Base-by-base conservation (phyloP, 2,888 invertebrate genomes). In the Abscondita cerata region DNA sequence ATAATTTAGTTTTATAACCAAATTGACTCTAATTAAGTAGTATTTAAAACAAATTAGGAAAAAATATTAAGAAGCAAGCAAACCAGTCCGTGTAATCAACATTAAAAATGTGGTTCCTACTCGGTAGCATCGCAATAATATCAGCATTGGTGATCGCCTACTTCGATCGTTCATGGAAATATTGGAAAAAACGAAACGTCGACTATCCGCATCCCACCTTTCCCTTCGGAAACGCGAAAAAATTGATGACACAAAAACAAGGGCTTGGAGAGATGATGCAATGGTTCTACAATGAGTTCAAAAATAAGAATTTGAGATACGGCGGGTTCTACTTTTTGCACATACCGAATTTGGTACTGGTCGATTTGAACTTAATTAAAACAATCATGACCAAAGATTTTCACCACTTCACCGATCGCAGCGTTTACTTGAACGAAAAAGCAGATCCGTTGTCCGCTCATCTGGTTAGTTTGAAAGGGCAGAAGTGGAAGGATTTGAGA, bases 401-500 rank as follows among this genome's bases (percentile, higher is more conserved):
- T 64, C 78, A 77, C 2, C 77, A 84, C 70, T 88, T 88, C 62
- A 83, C 84, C 72, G 85, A 87, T 56, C 84, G 86, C 44, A 87
- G 86, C 0, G 76, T 84, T 16, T 84, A 83, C 68, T 79, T 75
- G 2, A 84, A 86, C 51, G 85, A 85, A 38, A 74, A 81, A 3
- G 80, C 81, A 1, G 86, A 87, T 72, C 85, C 83, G 0, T 62
- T 87, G 18, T 82, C 84, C 0, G 83, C 79, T 0, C 83, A 84
- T 71, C 72, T 88, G 1, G 85, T 87, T 66, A 78, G 82, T 61
- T 70, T 83, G 34, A 78, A 79, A 38, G 86, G 84, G 0, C 76
- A 81, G 8, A 78, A 81, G 13, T 89, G 89, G 89, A 86, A 82
- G 68, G 81, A 78, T 12, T 73, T 88, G 18, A 81, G 89, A 5